Evolutionary conservation across 2,113 vertebrate species (phyloP).

Genomic region (Leiothrix lutea): DNA sequence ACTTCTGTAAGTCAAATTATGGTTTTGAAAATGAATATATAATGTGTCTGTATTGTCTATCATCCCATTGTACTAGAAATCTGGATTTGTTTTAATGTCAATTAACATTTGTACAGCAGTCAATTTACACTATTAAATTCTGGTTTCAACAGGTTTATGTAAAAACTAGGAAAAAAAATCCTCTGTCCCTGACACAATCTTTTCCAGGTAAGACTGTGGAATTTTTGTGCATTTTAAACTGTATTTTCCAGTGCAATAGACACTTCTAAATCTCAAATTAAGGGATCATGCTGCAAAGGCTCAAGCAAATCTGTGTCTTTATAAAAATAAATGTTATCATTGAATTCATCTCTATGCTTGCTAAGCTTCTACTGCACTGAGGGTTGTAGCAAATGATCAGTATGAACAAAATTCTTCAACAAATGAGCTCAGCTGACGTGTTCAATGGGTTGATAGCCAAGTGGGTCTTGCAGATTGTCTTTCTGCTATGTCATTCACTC

Average conservation of each 20-base stretch:
- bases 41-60: background rate
- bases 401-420: background rate
- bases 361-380: background rate
- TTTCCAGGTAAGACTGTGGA: background rate
- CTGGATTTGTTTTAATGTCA: background rate
- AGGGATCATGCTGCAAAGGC: background rate
- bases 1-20: background rate
- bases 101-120: background rate
- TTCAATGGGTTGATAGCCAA: background rate
- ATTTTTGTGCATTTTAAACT: constrained; percentile 27
- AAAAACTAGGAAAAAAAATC: background rate
- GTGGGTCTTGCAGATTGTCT: background rate
- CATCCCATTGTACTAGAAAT: background rate
- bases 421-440: constrained; percentile 19
- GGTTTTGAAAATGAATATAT: background rate
- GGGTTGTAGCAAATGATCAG: background rate
- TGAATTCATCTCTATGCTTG: background rate
- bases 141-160: background rate
- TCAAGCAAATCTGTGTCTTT: background rate
- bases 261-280: background rate
- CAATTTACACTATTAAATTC: background rate
- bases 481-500: constrained; percentile 26
- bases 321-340: background rate
- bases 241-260: background rate
- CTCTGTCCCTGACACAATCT: background rate